Evolutionary conservation across 2,888 invertebrate species (phyloP).

Genomic region (Drosophila pseudotakahashii): DNA sequence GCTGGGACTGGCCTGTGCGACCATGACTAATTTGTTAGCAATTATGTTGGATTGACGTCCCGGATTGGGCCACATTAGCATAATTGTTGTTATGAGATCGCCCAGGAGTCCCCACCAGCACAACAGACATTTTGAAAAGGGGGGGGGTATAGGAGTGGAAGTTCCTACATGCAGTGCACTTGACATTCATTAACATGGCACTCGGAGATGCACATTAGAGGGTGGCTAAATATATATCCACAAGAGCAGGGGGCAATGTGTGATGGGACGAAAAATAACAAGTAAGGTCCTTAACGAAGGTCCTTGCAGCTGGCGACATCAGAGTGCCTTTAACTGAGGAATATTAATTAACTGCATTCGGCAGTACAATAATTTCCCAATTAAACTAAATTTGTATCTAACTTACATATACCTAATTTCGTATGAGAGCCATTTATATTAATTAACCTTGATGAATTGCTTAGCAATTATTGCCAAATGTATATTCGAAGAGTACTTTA

Average conservation of each 20-base stretch:
- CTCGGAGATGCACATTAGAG: slow-evolving; percentile 30
- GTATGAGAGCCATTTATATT: too few relatives aligned
- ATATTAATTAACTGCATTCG: not conserved
- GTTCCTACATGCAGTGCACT: slow-evolving; percentile 32
- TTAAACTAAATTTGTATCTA: too few relatives aligned
- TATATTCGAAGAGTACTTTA: too few relatives aligned
- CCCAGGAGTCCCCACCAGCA: slow-evolving; percentile 30
- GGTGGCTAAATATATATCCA: not conserved
- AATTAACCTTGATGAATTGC: too few relatives aligned
- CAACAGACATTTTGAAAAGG: slow-evolving; percentile 38
- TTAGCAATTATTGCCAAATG: too few relatives aligned
- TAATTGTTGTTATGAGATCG: slow-evolving; percentile 70
- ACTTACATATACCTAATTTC: too few relatives aligned
- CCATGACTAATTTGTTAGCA: slow-evolving; percentile 78
- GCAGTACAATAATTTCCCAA: not conserved
- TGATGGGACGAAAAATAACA: slow-evolving; percentile 22
- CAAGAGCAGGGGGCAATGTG: not conserved
- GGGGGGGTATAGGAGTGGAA: not conserved
- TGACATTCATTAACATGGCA: slow-evolving; percentile 44
- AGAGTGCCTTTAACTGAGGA: not conserved
- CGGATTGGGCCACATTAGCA: slow-evolving; percentile 69
- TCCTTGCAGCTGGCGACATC: not conserved
- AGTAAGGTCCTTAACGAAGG: not conserved
- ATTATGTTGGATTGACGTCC: slow-evolving; percentile 73
- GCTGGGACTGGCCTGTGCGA: slow-evolving; percentile 39